These are phyloP conservation scores for Orchesellides sinensis DNA, from an alignment of 2,888 invertebrate genomes.

Conservation along the genomic window DNA sequence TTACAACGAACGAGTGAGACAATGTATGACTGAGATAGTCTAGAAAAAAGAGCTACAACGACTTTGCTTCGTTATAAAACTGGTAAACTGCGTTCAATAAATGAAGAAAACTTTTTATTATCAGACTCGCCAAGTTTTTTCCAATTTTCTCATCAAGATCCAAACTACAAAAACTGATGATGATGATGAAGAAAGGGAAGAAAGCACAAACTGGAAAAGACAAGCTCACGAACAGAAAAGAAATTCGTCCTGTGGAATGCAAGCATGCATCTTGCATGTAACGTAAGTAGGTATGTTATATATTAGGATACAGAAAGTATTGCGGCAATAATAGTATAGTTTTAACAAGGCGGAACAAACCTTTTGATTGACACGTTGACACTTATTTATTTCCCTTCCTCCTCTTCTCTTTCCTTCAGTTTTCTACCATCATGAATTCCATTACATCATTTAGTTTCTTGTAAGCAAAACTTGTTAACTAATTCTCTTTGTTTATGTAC, in stretches of 20 bases:
- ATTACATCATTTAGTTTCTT: slow-evolving; percentile 13
- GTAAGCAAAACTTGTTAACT: slow-evolving; percentile 18
- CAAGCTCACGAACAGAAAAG: slow-evolving; percentile 8
- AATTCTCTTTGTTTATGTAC: not conserved
- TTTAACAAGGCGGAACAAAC: slow-evolving; percentile 33
- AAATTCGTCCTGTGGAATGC: not conserved
- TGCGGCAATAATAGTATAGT: not conserved
- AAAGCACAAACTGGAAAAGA: slow-evolving; percentile 31
- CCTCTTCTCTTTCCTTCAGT: not conserved
- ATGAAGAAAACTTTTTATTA: slow-evolving; percentile 21
- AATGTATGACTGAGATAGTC: too few species aligned
- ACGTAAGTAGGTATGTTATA: not conserved
- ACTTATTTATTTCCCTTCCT: slow-evolving; percentile 47
- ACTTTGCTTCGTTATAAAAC: too few species aligned
- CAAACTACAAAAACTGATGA: not conserved
- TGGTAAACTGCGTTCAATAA: slow-evolving; percentile 12
- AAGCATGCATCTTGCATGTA: too few species aligned
- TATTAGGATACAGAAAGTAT: not conserved
- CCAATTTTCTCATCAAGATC: slow-evolving; percentile 50
- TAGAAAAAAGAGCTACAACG: not conserved
- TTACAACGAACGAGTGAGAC: too few species aligned
- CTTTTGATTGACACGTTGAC: slow-evolving; percentile 58
- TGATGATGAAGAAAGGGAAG: slow-evolving; percentile 3
- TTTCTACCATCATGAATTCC: slow-evolving; percentile 35
- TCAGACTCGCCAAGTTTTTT: slow-evolving; percentile 11